These are phyloP conservation scores for Trichogramma pretiosum DNA, from an alignment of 1,140 invertebrate genomes.

Conservation along the genomic window DNA sequence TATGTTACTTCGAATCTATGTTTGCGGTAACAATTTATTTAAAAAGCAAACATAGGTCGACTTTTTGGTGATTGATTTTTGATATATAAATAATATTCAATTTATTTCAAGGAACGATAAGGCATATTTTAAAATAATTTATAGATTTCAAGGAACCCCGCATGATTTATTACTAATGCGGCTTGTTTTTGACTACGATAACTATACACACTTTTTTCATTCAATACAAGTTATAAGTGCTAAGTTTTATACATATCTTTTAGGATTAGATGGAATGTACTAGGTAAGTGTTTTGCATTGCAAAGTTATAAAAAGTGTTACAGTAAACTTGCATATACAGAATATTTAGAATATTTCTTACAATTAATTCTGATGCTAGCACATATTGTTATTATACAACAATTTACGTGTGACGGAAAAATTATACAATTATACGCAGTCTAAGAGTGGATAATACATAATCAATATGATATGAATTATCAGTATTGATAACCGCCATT, in stretches of 20 bases:
- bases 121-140: conserved; percentile 10
- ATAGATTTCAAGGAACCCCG: conserved; percentile 16
- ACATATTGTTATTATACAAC: conserved; percentile 11
- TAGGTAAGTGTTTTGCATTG: conserved; percentile 5
- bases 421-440: conserved; percentile 12
- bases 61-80: too few species aligned
- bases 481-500: conserved; percentile 44
- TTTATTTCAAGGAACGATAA: too few species aligned
- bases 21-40: too few species aligned
- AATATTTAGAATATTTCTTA: conserved; percentile 13
- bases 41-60: too few species aligned
- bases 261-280: conserved; percentile 6
- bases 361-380: conserved; percentile 13
- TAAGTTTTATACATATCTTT: conserved; percentile 20
- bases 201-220: conserved; percentile 13
- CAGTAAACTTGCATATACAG: conserved; percentile 3
- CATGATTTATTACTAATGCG: conserved; percentile 21
- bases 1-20: too few species aligned
- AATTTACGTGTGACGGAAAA: conserved; percentile 6
- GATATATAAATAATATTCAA: too few species aligned
- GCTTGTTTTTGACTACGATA: conserved; percentile 17
- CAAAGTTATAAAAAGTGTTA: conserved; percentile 15
- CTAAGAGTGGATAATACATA: conserved; percentile 8
- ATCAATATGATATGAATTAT: conserved; percentile 22
- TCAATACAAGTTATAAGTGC: conserved; percentile 9